A percentile compares a stretch with the other conserved stretches of the same genome.
phyloP scores from a whole-genome alignment of 2,888 invertebrate species.

The Tineola bisselliella region DNA sequence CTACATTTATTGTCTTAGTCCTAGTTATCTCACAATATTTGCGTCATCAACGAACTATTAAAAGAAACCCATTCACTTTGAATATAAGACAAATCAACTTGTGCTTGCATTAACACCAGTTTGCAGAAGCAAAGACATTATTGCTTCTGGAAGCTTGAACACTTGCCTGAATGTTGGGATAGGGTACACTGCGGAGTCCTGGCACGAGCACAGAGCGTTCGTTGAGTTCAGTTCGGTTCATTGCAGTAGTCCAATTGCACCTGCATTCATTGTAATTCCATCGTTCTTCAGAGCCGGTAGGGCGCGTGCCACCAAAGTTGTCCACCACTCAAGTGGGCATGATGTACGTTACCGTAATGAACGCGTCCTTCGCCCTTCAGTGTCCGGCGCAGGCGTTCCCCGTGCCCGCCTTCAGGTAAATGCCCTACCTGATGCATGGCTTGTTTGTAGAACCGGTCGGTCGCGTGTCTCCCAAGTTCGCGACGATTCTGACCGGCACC shows the following conservation, averaged over 20 bases:
- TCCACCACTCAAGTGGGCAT: slow-evolving; percentile 71
- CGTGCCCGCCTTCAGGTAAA: slow-evolving; percentile 70
- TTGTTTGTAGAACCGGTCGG: slow-evolving; percentile 71
- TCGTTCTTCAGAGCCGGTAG: slow-evolving; percentile 68
- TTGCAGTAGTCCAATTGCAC: neutral
- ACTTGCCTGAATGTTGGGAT: slow-evolving; percentile 98
- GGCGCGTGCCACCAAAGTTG: slow-evolving; percentile 74
- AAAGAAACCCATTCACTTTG: too few relatives aligned
- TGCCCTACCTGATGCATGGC: neutral
- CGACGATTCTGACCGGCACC: slow-evolving; percentile 70
- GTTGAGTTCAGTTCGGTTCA: too few relatives aligned
- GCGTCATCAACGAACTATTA: too few relatives aligned
- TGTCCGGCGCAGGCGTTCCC: slow-evolving; percentile 76
- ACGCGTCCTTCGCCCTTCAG: slow-evolving; percentile 62
- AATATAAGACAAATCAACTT: too few relatives aligned
- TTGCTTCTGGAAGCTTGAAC: slow-evolving; percentile 37
- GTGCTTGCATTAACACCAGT: slow-evolving; percentile 24
- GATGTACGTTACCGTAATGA: slow-evolving; percentile 63
- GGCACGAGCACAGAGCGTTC: slow-evolving; percentile 31
- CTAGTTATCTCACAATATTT: too few relatives aligned
- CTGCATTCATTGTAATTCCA: slow-evolving; percentile 25
- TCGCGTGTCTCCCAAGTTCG: slow-evolving; percentile 74
- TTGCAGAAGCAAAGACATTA: slow-evolving; percentile 38
- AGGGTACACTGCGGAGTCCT: slow-evolving; percentile 87
- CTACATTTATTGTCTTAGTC: too few relatives aligned